A percentile compares a stretch with the other conserved stretches of the same genome.
phyloP scores from a whole-genome alignment of 2,113 vertebrate genomes.

The Phylloscopus trochiloides region DNA sequence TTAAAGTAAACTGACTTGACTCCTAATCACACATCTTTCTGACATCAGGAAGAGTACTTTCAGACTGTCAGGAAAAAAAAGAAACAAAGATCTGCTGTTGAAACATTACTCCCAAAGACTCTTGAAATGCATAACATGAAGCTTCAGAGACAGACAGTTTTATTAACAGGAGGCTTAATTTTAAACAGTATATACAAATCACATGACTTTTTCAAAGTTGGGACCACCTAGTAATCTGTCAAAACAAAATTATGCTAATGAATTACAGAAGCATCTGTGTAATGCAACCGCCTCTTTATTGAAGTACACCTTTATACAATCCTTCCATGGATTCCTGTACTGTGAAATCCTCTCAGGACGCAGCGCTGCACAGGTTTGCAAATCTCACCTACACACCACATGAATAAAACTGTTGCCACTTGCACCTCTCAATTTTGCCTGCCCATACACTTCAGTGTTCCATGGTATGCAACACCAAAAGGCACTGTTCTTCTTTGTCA shows the following conservation, averaged over 20 bases:
- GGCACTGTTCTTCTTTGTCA: conserved; percentile 60
- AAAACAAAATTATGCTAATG: conserved; percentile 67
- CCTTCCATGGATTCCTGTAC: conserved; percentile 63
- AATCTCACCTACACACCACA: conserved; percentile 68
- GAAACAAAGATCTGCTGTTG: conserved; percentile 58
- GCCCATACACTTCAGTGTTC: conserved; percentile 69
- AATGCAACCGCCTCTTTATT: conserved; percentile 72
- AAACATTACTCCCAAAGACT: conserved; percentile 69
- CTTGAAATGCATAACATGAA: conserved; percentile 71
- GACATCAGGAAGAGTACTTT: conserved; percentile 63
- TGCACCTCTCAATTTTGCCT: conserved; percentile 71
- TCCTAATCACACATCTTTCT: conserved; percentile 70
- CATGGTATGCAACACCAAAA: conserved; percentile 72
- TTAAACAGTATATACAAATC: conserved; percentile 83
- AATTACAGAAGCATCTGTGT: conserved; percentile 74
- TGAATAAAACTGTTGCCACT: conserved; percentile 76
- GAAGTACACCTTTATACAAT: conserved; percentile 70
- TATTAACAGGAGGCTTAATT: conserved; percentile 87
- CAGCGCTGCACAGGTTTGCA: conserved; percentile 64
- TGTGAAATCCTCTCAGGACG: conserved; percentile 60
- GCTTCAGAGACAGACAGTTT: conserved; percentile 85
- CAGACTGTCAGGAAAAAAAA: conserved; percentile 45
- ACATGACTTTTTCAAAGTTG: conserved; percentile 73
- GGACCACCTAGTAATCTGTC: conserved; percentile 73
- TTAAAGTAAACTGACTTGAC: conserved; percentile 63